These are phyloP conservation scores for Bufo gargarizans DNA, from an alignment of 2,113 vertebrate genomes.

Conservation along the genomic window DNA sequence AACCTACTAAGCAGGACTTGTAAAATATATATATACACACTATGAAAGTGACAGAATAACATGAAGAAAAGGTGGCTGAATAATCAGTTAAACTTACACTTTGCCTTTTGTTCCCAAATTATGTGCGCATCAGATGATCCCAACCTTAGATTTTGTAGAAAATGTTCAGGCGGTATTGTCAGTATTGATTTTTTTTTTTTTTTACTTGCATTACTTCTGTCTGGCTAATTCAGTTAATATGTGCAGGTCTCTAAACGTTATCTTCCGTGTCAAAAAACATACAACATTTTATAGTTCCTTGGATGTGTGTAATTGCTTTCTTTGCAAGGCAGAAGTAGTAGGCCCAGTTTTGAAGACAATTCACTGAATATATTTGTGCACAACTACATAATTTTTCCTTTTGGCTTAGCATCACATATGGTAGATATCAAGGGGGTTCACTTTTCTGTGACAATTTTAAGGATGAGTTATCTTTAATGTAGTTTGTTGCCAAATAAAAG, in stretches of 20 bases:
- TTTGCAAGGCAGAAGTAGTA: conserved; percentile 2
- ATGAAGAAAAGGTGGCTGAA: not conserved
- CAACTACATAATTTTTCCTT: not conserved
- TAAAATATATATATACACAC: conserved; percentile 4
- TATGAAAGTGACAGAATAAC: not conserved
- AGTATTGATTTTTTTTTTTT: conserved; percentile 44
- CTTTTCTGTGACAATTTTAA: not conserved
- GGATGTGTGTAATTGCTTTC: conserved; percentile 47
- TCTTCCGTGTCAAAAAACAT: conserved; percentile 36
- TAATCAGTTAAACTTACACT: not conserved
- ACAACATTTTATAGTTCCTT: conserved; percentile 28
- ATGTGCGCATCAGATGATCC: not conserved
- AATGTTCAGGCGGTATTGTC: not conserved
- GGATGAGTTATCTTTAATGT: not conserved
- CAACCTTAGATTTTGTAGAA: not conserved
- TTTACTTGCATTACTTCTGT: conserved; percentile 39
- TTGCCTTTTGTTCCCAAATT: not conserved
- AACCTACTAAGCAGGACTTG: not conserved
- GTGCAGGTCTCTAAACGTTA: conserved; percentile 26
- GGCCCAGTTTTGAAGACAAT: conserved; percentile 13
- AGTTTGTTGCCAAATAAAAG: too few species aligned
- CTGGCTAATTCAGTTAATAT: conserved; percentile 46
- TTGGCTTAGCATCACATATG: not conserved
- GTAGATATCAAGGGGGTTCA: not conserved
- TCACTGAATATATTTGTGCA: conserved; percentile 5